phyloP scores from a whole-genome alignment of 2,888 invertebrate genomes.

The Smittia sp. region DNA sequence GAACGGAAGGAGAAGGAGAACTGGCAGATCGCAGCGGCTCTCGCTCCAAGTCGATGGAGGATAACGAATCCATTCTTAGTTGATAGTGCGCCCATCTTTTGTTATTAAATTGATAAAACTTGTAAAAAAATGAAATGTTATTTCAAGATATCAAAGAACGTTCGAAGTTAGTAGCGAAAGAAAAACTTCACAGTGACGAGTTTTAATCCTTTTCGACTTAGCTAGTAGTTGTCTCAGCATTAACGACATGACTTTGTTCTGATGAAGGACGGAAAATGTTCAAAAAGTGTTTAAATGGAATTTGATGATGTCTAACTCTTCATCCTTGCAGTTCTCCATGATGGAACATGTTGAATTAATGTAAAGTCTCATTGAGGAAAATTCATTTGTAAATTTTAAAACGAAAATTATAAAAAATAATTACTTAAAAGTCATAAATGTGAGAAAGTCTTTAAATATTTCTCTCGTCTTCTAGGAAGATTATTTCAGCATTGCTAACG shows the following conservation, averaged over 20 bases:
- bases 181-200: conserved; percentile 7
- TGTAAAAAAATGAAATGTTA: conserved; percentile 32
- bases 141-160: conserved; percentile 40
- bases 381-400: conserved; percentile 17
- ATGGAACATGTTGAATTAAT: conserved; percentile 2
- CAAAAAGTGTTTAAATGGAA: conserved; percentile 4
- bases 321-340: conserved; percentile 8
- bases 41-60: too few species aligned
- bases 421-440: conserved; percentile 17
- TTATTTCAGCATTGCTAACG: background rate
- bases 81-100: background rate
- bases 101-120: conserved; percentile 30
- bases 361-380: background rate
- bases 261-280: background rate
- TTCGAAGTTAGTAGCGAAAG: conserved; percentile 14
- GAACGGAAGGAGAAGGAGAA: background rate
- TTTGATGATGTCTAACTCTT: background rate
- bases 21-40: too few species aligned
- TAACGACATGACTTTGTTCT: conserved; percentile 3
- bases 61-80: background rate
- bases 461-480: background rate
- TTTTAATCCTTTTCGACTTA: background rate
- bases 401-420: conserved; percentile 4
- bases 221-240: background rate
- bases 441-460: background rate